Conservation (phyloP, 1,140 invertebrate genomes). For the Euura lappo region DNA sequence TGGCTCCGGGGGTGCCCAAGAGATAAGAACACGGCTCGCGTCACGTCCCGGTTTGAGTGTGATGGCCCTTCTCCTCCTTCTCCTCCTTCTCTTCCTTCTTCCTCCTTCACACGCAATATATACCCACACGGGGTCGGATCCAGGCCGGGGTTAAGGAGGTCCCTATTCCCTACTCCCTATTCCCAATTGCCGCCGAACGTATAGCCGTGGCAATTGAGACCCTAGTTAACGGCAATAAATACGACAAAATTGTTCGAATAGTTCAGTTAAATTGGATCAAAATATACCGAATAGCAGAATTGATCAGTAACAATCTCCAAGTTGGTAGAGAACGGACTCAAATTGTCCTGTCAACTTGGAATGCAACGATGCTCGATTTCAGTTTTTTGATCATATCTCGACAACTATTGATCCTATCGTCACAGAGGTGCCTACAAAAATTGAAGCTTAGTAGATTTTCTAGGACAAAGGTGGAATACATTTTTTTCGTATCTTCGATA, state of each 20-base stretch:
- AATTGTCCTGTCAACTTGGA: no score
- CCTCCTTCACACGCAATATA: slow-evolving; percentile 42
- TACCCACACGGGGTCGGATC: slow-evolving; percentile 30
- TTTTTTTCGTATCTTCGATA: no score
- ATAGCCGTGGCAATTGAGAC: neutral
- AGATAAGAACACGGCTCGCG: slow-evolving; percentile 55
- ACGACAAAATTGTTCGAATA: neutral
- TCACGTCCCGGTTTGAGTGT: slow-evolving; percentile 56
- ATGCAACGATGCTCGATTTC: no score
- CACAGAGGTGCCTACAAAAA: no score
- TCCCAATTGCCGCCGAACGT: neutral
- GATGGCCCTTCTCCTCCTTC: slow-evolving; percentile 37
- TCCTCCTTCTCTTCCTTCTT: slow-evolving; percentile 28
- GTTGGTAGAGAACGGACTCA: no score
- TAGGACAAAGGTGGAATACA: no score
- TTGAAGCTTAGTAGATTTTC: no score
- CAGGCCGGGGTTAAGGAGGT: neutral
- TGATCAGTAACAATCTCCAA: no score
- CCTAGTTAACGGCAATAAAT: slow-evolving; percentile 2
- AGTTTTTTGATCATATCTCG: no score
- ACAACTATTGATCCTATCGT: no score
- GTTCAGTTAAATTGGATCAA: no score
- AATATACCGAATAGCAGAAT: no score
- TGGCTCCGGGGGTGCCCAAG: slow-evolving; percentile 33
- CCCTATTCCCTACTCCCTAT: neutral